A percentile compares a stretch with the other conserved stretches of the same genome.
Conservation (phyloP, 2,797 vertebrate genomes). For the Falco rusticolus region DNA sequence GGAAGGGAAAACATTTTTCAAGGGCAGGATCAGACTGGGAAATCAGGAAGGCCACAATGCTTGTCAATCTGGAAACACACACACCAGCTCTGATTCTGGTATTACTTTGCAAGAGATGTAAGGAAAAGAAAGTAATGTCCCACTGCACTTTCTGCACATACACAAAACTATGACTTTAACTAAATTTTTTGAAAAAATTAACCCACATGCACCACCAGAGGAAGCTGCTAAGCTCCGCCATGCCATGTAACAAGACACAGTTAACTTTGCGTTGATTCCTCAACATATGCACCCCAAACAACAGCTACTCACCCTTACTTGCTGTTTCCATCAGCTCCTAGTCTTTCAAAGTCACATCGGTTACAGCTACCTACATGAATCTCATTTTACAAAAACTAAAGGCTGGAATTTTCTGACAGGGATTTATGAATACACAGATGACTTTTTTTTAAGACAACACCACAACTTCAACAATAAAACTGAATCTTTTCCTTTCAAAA, state of each 20-base stretch:
- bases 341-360: not conserved
- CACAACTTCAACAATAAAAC: not conserved
- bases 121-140: not conserved
- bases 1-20: not conserved
- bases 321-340: not conserved
- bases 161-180: not conserved
- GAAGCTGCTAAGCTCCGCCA: not conserved
- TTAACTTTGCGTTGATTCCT: no score
- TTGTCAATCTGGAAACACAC: not conserved
- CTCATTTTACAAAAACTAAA: not conserved
- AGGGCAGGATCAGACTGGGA: not conserved
- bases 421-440: not conserved
- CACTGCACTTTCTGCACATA: not conserved
- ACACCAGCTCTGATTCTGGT: not conserved
- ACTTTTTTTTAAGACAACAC: not conserved
- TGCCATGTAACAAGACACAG: not conserved
- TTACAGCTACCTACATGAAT: not conserved
- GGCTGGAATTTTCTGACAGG: accelerated
- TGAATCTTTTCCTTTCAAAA: not conserved
- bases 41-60: not conserved
- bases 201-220: accelerated
- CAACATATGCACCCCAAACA: accelerated
- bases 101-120: not conserved
- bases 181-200: accelerated
- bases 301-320: not conserved